Evolutionary conservation across 2,113 vertebrate genomes (phyloP).

Genomic region (Pituophis catenifer): DNA sequence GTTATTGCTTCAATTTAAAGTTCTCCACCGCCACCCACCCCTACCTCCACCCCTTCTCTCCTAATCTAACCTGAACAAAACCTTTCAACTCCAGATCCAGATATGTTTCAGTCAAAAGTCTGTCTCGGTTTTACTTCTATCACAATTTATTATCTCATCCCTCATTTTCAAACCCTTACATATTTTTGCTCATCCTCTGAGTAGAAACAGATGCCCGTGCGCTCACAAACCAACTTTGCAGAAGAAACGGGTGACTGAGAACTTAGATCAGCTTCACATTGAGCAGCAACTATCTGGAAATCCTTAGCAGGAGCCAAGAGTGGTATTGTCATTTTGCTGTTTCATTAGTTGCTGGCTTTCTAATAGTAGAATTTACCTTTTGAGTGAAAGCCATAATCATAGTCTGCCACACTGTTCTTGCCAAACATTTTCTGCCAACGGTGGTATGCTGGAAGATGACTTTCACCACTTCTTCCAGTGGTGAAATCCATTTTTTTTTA

Average conservation of each 20-base stretch:
- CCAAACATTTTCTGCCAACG: not conserved
- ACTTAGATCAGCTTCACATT: not conserved
- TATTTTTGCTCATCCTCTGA: conserved; percentile 21
- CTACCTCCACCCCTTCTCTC: not conserved
- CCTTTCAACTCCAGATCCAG: conserved; percentile 14
- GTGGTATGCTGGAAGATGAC: not conserved
- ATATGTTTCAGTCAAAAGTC: conserved; percentile 13
- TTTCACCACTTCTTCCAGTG: not conserved
- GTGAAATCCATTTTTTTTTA: too few relatives aligned
- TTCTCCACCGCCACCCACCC: not conserved
- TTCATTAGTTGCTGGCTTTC: not conserved
- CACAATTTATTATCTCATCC: conserved; percentile 23
- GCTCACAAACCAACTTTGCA: not conserved
- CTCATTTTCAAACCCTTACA: conserved; percentile 5
- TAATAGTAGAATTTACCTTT: not conserved
- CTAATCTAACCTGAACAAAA: conserved; percentile 25
- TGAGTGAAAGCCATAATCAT: not conserved
- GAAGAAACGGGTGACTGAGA: not conserved
- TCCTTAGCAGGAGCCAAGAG: not conserved
- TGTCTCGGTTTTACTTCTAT: conserved; percentile 24
- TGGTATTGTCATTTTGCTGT: not conserved
- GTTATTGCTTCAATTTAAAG: conserved; percentile 26
- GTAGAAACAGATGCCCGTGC: conserved; percentile 15
- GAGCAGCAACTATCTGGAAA: not conserved
- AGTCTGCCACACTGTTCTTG: not conserved